A percentile compares a stretch with the other conserved stretches of the same genome.
phyloP scores from a whole-genome alignment of 2,797 vertebrate species.

The Buphagus erythrorhynchus region DNA sequence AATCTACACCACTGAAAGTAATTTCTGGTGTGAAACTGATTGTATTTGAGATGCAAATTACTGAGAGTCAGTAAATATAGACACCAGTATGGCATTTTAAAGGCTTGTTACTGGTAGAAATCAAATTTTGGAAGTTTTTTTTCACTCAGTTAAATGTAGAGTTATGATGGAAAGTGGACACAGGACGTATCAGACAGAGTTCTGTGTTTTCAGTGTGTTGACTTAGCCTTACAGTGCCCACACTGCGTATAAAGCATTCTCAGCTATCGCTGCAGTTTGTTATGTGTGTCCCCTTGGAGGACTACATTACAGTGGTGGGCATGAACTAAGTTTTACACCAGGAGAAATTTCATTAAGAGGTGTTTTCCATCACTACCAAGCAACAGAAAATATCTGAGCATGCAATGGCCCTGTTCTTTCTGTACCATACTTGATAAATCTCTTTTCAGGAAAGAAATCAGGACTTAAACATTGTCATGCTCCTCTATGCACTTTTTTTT shows the following conservation, averaged over 20 bases:
- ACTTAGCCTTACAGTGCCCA: background rate
- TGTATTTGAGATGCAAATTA: background rate
- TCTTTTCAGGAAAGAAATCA: background rate
- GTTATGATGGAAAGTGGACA: background rate
- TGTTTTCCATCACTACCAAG: slow-evolving; percentile 32
- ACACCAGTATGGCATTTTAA: background rate
- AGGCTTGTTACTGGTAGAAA: background rate
- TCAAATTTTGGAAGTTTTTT: background rate
- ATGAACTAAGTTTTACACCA: background rate
- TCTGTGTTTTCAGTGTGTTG: background rate
- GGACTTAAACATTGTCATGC: background rate
- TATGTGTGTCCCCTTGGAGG: background rate
- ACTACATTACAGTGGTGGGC: background rate
- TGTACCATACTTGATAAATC: background rate
- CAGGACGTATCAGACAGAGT: background rate
- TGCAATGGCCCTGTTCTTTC: background rate
- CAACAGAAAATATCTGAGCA: background rate
- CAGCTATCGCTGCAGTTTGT: background rate
- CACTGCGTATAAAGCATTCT: background rate
- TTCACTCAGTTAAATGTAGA: background rate
- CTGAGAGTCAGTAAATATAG: background rate
- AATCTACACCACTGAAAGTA: background rate
- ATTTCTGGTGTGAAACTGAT: background rate
- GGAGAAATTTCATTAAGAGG: background rate
- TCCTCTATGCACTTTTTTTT: background rate